These are phyloP conservation scores for Gerris lacustris DNA, from an alignment of 2,888 invertebrate species.

Conservation along the genomic window DNA sequence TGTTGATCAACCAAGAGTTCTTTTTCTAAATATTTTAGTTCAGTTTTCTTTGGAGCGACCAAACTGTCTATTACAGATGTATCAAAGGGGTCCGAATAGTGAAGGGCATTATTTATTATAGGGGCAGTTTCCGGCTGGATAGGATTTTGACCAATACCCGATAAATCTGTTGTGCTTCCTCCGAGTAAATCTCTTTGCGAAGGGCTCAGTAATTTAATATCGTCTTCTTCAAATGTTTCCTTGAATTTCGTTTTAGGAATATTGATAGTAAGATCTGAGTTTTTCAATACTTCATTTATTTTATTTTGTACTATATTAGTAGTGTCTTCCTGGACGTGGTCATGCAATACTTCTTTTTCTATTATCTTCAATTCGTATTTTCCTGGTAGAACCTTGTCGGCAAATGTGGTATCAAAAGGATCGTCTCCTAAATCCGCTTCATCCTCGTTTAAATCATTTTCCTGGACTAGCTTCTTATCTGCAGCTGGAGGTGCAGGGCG, in stretches of 20 bases:
- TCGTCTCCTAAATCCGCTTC: slow-evolving; percentile 49
- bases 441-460: slow-evolving; percentile 36
- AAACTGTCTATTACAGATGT: slow-evolving; percentile 62
- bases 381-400: slow-evolving; percentile 58
- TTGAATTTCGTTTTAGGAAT: slow-evolving; percentile 6
- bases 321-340: slow-evolving; percentile 5
- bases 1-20: slow-evolving; percentile 47
- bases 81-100: slow-evolving; percentile 61
- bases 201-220: slow-evolving; percentile 25
- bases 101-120: slow-evolving; percentile 9
- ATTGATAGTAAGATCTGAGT: slow-evolving; percentile 20
- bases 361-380: slow-evolving; percentile 48
- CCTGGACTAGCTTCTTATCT: slow-evolving; percentile 35
- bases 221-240: slow-evolving; percentile 17
- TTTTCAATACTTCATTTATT: slow-evolving; percentile 22
- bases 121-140: slow-evolving; percentile 43
- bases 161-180: slow-evolving; percentile 63
- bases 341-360: slow-evolving; percentile 44
- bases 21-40: slow-evolving; percentile 63
- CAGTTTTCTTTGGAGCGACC: slow-evolving; percentile 62
- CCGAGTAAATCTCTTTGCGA: slow-evolving; percentile 55
- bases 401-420: slow-evolving; percentile 77
- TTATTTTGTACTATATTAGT: slow-evolving; percentile 17
- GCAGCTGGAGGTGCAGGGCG: slow-evolving; percentile 37
- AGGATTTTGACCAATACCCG: slow-evolving; percentile 53